Conservation (phyloP, 2,888 invertebrate genomes). For the Tillus elongatus region DNA sequence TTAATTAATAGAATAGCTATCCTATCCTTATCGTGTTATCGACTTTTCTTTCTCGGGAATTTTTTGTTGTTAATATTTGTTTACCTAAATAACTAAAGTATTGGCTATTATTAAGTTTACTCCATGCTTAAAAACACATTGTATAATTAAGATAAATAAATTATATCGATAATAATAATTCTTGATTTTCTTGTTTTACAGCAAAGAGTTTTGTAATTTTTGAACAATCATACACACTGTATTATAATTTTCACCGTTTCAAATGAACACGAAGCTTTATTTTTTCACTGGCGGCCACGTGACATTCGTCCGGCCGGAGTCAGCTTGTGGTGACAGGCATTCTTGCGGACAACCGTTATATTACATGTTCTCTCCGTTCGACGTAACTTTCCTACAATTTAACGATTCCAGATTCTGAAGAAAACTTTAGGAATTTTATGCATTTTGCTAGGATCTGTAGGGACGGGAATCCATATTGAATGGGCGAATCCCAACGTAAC, state of each 20-base stretch:
- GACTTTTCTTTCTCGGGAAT: too few species aligned
- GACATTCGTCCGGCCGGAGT: conserved; percentile 5
- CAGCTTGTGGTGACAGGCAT: conserved; percentile 9
- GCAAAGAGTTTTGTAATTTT: background rate
- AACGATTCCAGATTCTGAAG: background rate
- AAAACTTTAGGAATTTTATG: conserved; percentile 1
- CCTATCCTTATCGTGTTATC: too few species aligned
- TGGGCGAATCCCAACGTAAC: too few species aligned
- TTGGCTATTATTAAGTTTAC: background rate
- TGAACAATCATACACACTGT: background rate
- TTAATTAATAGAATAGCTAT: too few species aligned
- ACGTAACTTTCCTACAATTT: conserved; percentile 7
- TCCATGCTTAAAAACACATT: background rate
- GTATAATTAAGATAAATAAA: background rate
- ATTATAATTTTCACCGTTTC: background rate
- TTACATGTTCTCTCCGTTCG: conserved; percentile 5
- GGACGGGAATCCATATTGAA: background rate
- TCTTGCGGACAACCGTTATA: background rate
- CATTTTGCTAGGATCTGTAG: background rate
- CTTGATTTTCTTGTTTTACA: background rate
- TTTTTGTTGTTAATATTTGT: too few species aligned
- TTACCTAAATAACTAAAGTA: too few species aligned
- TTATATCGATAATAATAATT: background rate
- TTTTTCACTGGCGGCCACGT: too few species aligned
- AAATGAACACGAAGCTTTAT: too few species aligned